A percentile compares a stretch with the other conserved stretches of the same genome.
Conservation (phyloP, 1,140 invertebrate species). For the Scaptomyza graminum region DNA sequence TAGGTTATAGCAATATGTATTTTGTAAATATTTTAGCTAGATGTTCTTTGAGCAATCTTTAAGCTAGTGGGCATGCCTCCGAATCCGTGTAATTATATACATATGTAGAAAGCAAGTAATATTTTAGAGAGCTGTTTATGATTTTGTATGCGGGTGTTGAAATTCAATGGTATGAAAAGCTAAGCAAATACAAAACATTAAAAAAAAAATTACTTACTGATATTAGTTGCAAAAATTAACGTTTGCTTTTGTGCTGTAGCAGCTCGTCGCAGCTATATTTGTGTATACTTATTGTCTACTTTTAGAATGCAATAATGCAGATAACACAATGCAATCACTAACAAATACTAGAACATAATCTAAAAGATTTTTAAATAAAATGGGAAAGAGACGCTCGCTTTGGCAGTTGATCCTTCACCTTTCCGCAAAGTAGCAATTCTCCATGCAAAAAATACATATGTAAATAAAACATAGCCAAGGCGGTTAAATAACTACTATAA, state of each 20-base stretch:
- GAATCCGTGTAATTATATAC: not conserved
- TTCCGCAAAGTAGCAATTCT: not conserved
- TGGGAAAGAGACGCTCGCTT: not conserved
- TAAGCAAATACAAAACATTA: too few relatives aligned
- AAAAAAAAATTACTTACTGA: too few relatives aligned
- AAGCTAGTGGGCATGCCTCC: constrained; percentile 11
- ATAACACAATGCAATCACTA: constrained; percentile 52
- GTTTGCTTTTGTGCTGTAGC: too few relatives aligned
- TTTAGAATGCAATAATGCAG: constrained; percentile 39
- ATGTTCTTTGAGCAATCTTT: not conserved
- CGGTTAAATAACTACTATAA: constrained; percentile 32
- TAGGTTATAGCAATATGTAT: not conserved
- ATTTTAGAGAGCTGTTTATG: constrained; percentile 16
- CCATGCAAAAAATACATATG: constrained; percentile 19
- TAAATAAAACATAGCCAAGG: constrained; percentile 24
- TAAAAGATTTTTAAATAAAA: constrained; percentile 15
- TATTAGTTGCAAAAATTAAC: too few relatives aligned
- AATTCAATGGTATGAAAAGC: constrained; percentile 2
- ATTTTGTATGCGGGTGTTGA: constrained; percentile 20
- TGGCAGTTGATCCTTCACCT: too few relatives aligned
- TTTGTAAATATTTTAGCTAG: constrained; percentile 8
- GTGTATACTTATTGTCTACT: constrained; percentile 59
- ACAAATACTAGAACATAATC: constrained; percentile 11
- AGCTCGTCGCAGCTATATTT: too few relatives aligned
- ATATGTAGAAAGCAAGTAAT: too few relatives aligned